Evolutionary conservation across 2,888 invertebrate species (phyloP), one percentile per base, ranked within the genome.

Genomic region (Limenitis camilla): DNA sequence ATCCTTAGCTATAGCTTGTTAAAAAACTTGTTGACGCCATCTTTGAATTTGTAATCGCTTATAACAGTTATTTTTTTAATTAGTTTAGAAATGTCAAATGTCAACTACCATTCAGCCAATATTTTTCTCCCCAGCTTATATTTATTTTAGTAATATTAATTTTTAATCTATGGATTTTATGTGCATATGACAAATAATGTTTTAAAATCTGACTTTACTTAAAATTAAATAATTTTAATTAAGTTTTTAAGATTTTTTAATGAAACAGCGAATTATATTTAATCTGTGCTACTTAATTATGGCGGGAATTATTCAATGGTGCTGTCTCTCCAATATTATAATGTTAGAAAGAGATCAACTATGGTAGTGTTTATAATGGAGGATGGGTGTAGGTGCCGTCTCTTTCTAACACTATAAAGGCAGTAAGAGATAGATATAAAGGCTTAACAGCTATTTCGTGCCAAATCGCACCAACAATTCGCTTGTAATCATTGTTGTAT

Each of bases 381-480:
- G 19, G 19, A 19, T 19, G 19, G 19, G 3, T 19, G 2, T 11
- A 31, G 32, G 42, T 42, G 42, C 42, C 10, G 30, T 42, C 42
- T 42, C 42, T 31, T 42, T 10, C 6, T n/a, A 11, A 31, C 41
- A 31, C 30, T 19, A 19, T 19, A n/a, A 10, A 39, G 28, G 9
- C 44, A 9, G 33, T 28, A 7, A 36, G 35, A 44, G 9, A 32
- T 9, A 43, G 9, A 39, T 41, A 45, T 45, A 9, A 65, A 64
- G 64, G 76, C 76, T 80, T 62, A 42, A 48, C 56, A 52, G 59
- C 61, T 67, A 68, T 73, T 75, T 74, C 74, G 85, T 86, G 85
- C 85, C 85, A 86, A 86, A 84, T 84, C 82, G 82, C 80, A 78
- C 58, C 57, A 42, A 40, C 49, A 40, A 36, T 55, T 45, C 40